These are phyloP conservation scores for Aporophyla nigra DNA, from an alignment of 2,888 invertebrate genomes.

Conservation along the genomic window DNA sequence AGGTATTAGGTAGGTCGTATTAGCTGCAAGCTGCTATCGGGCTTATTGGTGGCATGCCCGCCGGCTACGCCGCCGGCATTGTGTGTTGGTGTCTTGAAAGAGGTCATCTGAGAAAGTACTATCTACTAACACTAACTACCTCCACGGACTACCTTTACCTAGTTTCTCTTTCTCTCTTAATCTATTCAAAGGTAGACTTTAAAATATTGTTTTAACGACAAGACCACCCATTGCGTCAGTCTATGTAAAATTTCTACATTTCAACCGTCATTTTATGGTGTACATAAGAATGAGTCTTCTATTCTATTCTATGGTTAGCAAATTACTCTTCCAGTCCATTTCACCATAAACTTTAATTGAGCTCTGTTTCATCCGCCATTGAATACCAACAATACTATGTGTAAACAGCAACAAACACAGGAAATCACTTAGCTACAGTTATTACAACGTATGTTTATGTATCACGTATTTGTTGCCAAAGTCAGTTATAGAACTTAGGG, in stretches of 20 bases:
- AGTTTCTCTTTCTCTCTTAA: not conserved
- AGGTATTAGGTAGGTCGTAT: too few species aligned
- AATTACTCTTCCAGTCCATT: not conserved
- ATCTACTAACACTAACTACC: not conserved
- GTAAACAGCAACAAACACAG: not conserved
- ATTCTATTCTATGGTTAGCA: not conserved
- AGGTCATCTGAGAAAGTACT: not conserved
- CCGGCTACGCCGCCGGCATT: too few species aligned
- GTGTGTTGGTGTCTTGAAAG: too few species aligned
- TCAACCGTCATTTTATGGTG: not conserved
- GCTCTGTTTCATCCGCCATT: not conserved
- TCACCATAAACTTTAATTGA: not conserved
- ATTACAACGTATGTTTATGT: not conserved
- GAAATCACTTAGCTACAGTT: conserved; percentile 4
- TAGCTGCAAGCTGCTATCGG: too few species aligned
- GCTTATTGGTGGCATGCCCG: too few species aligned
- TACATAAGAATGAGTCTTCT: not conserved
- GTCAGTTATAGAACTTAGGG: too few species aligned
- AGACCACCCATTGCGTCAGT: not conserved
- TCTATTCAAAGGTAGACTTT: not conserved
- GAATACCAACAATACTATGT: not conserved
- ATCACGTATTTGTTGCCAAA: not conserved
- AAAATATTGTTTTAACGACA: not conserved
- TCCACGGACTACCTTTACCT: not conserved
- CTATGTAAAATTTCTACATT: too few species aligned